These are phyloP conservation scores for Acanthopleura granulata DNA, from an alignment of 2,888 invertebrate species.

Conservation along the genomic window DNA sequence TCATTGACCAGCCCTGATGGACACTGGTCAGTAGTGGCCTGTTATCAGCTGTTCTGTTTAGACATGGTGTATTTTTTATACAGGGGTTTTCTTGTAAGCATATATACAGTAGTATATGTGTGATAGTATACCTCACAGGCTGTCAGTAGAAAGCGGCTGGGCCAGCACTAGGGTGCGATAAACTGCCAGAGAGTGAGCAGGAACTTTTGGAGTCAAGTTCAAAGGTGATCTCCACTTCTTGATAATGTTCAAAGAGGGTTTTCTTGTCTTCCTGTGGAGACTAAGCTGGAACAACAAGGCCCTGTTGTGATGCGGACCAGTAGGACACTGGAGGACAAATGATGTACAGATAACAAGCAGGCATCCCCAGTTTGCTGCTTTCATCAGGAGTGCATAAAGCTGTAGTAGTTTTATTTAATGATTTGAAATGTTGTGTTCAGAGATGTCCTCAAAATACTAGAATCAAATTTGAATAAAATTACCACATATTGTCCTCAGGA, in stretches of 20 bases:
- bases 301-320: no score
- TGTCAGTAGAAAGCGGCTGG: background rate
- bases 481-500: no score
- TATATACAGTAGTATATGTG: background rate
- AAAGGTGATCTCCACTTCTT: background rate
- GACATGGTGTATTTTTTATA: background rate
- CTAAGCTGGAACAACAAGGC: no score
- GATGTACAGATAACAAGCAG: no score
- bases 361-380: no score
- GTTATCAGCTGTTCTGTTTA: slow-evolving; percentile 1
- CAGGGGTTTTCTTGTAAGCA: background rate
- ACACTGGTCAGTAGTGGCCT: background rate
- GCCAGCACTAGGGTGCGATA: background rate
- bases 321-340: no score
- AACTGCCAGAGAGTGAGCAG: background rate
- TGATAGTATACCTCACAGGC: background rate
- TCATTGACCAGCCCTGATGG: slow-evolving; percentile 4
- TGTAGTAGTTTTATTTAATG: no score
- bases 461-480: no score
- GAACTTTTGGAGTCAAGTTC: background rate
- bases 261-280: background rate
- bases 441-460: no score
- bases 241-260: slow-evolving; percentile 10
- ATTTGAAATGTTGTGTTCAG: no score
- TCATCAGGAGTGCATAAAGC: no score